Conservation (phyloP, 2,888 invertebrate species). For the Dicyrtoma fusca region DNA sequence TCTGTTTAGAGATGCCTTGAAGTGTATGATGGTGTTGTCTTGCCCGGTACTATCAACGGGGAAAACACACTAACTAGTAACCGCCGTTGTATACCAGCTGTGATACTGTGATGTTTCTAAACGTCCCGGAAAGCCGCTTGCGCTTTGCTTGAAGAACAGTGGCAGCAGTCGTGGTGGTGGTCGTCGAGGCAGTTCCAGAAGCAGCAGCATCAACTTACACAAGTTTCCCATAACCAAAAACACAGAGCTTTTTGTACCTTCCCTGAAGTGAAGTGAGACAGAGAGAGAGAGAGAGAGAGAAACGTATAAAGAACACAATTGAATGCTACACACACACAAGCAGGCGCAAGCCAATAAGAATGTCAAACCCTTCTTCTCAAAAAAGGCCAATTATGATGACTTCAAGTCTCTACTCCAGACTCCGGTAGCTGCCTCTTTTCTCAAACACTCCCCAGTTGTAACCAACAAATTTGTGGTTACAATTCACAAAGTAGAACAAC, state of each 20-base stretch:
- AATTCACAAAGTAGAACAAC: constrained; percentile 13
- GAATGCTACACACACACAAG: constrained; percentile 45
- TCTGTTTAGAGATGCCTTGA: constrained; percentile 20
- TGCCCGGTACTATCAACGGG: constrained; percentile 41
- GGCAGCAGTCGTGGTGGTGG: background rate
- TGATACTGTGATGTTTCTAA: constrained; percentile 12
- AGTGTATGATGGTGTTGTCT: constrained; percentile 36
- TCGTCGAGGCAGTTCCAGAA: constrained; percentile 12
- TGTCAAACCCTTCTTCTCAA: constrained; percentile 54
- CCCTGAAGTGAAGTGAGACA: constrained; percentile 20
- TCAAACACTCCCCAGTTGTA: constrained; percentile 27
- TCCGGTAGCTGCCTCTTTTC: constrained; percentile 20
- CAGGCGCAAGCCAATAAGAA: constrained; percentile 55
- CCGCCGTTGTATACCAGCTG: constrained; percentile 36
- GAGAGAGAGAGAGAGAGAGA: constrained; percentile 23
- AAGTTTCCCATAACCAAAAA: constrained; percentile 44
- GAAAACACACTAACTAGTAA: constrained; percentile 45
- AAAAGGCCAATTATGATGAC: constrained; percentile 55
- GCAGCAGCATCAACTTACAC: constrained; percentile 30
- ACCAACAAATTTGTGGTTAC: constrained; percentile 26
- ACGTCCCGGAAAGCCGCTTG: constrained; percentile 19
- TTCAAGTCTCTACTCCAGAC: constrained; percentile 50
- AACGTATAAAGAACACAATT: constrained; percentile 43
- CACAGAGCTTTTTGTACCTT: constrained; percentile 40
- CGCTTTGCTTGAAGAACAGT: background rate